Percentiles rank a stretch among this genome's conserved stretches.
Conservation (phyloP, 2,888 invertebrate genomes). For the Mythimna impura region DNA sequence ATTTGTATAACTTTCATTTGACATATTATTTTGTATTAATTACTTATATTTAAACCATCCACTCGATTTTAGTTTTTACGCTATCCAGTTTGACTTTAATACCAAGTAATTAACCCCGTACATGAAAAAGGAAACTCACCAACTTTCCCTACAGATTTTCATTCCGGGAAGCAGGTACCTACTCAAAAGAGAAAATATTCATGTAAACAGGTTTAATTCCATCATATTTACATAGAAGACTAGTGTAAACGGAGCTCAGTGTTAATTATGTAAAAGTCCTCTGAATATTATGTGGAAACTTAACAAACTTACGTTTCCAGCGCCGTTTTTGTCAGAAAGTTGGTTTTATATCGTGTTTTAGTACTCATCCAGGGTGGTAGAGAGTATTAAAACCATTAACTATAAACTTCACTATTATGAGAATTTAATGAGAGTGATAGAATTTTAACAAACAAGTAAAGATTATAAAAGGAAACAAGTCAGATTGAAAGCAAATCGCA, state of each 20-base stretch:
- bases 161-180: not conserved
- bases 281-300: constrained; percentile 36
- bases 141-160: not conserved
- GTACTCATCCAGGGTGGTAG: not conserved
- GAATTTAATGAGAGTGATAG: not conserved
- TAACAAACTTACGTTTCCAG: constrained; percentile 31
- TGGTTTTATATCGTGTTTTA: constrained; percentile 5
- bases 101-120: not conserved
- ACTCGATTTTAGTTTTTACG: not conserved
- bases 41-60: not conserved
- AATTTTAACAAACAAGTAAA: not conserved
- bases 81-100: not conserved
- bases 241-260: constrained; percentile 42
- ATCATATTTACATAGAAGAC: constrained; percentile 43
- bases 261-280: constrained; percentile 43
- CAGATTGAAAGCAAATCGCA: too few species aligned
- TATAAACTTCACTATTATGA: not conserved
- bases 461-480: too few species aligned
- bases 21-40: too few species aligned
- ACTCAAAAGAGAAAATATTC: constrained; percentile 6
- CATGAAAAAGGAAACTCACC: not conserved
- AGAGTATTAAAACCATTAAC: not conserved
- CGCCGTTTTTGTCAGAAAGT: constrained; percentile 12
- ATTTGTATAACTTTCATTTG: too few species aligned
- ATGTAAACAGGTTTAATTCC: constrained; percentile 34